Conservation (phyloP, 64 coral and sea anemone species). For the Acropora tenuis region DNA sequence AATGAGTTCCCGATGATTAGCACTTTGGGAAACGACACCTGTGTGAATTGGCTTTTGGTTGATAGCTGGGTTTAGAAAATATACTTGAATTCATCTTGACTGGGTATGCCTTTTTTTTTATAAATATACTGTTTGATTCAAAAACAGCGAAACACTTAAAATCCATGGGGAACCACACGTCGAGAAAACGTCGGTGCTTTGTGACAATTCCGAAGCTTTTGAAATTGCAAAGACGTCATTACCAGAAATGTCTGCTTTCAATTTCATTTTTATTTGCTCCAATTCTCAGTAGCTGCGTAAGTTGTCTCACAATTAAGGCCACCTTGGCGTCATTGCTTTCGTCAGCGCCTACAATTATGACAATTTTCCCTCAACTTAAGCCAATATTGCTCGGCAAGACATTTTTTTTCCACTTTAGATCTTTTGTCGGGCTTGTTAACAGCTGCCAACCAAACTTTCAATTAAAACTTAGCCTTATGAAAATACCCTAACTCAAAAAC, state of each 20-base stretch:
- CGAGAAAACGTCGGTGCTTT: background rate
- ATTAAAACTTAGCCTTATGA: background rate
- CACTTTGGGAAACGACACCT: too few relatives aligned
- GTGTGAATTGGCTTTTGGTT: too few relatives aligned
- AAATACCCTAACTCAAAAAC: too few relatives aligned
- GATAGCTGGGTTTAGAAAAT: too few relatives aligned
- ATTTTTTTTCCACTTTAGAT: background rate
- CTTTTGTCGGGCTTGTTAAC: background rate
- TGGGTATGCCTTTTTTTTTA: too few relatives aligned
- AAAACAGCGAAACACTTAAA: too few relatives aligned
- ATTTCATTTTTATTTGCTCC: background rate
- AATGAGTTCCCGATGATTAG: too few relatives aligned
- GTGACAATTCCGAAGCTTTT: background rate
- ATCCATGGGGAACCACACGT: background rate
- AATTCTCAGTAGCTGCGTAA: background rate
- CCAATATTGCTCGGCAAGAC: background rate
- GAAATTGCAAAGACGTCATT: background rate
- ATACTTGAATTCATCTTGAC: too few relatives aligned
- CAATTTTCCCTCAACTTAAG: background rate
- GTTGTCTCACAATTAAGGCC: background rate
- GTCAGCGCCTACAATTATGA: background rate
- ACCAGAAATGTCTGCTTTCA: background rate
- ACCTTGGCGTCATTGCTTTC: conserved; percentile 4
- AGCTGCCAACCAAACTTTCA: background rate
- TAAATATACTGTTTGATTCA: too few relatives aligned